Base-by-base conservation (phyloP, 2,113 vertebrate species). In the Poeciliopsis occidentalis region DNA sequence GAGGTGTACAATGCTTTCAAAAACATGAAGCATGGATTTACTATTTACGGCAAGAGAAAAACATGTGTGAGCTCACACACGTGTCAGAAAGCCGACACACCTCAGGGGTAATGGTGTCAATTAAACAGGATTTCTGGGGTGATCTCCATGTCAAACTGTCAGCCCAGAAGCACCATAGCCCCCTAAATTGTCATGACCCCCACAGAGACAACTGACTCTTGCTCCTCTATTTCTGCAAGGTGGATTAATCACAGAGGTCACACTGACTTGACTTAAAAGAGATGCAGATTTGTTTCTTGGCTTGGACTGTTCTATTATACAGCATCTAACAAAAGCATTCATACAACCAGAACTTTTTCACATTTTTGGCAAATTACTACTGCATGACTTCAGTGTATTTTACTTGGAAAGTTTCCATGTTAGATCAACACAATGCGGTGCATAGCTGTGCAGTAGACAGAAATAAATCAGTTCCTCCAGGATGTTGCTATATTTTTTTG, bases 61-160 rank as follows among this genome's bases (percentile, higher is more conserved):
- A 39, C 57, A 37, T 78, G 81, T 64, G 71, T 73, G 78, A 87
- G 91, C 85, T 80, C 82, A 64, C 78, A 37, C 73, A 85, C 60
- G 84, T 88, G 81, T 84, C 89, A 91, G 67, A 75, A 79, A 82
- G 66, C 69, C 88, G 90, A 84, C 89, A 91, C 78, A 73, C 73
- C 74, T 83, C 81, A 73, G 75, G 86, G 74, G 86, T 85, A 89
- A 82, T 71, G 51, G 31, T 92, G 88, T 94, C 93, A 92, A 89
- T 94, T 92, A 93, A 72, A 75, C 62, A 65, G 34, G 44, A 80
- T 84, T 85, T 88, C 61, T 70, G 81, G 73, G 82, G 85, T 60
- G 79, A 80, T 78, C 54, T 69, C 61, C 22, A 69, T 73, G 85
- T 89, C 83, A 88, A 86, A 70, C 87, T 90, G 90, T 88, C 88